Conservation (phyloP, 2,888 invertebrate species). For the Dioctria rufipes region DNA sequence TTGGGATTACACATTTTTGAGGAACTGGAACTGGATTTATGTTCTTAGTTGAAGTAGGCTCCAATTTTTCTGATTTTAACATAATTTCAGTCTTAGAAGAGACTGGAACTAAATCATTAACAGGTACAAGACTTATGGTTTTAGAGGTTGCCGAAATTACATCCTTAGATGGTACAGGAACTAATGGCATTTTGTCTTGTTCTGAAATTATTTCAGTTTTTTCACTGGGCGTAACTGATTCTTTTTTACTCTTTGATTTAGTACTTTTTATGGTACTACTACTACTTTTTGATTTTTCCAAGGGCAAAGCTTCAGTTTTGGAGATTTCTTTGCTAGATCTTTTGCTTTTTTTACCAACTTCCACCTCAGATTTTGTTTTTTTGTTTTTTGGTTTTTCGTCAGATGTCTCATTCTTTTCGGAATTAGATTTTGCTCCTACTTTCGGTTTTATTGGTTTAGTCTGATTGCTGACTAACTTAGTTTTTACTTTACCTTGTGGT, state of each 20-base stretch:
- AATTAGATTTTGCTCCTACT: not conserved
- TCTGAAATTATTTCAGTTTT: not conserved
- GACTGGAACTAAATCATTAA: not conserved
- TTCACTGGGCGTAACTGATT: not conserved
- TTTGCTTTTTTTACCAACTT: not conserved
- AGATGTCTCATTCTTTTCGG: not conserved
- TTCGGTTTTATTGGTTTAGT: not conserved
- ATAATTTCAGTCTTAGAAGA: not conserved
- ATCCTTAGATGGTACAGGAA: not conserved
- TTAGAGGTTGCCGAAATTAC: not conserved
- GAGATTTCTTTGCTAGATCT: not conserved
- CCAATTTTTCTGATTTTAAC: no score
- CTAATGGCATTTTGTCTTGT: not conserved
- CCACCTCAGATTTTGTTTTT: slow-evolving; percentile 19
- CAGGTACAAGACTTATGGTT: not conserved
- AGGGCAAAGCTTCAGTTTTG: not conserved
- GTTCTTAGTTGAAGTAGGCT: no score
- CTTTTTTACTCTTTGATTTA: slow-evolving; percentile 11
- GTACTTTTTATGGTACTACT: not conserved
- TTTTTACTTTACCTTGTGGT: slow-evolving; percentile 6
- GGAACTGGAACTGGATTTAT: no score
- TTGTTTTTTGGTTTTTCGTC: not conserved
- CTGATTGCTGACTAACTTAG: not conserved
- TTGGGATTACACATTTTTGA: not conserved
- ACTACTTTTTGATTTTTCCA: not conserved